A percentile compares a stretch with the other conserved stretches of the same genome.
phyloP scores from a whole-genome alignment of 2,888 invertebrate species.

The Pogonocherus hispidulus region DNA sequence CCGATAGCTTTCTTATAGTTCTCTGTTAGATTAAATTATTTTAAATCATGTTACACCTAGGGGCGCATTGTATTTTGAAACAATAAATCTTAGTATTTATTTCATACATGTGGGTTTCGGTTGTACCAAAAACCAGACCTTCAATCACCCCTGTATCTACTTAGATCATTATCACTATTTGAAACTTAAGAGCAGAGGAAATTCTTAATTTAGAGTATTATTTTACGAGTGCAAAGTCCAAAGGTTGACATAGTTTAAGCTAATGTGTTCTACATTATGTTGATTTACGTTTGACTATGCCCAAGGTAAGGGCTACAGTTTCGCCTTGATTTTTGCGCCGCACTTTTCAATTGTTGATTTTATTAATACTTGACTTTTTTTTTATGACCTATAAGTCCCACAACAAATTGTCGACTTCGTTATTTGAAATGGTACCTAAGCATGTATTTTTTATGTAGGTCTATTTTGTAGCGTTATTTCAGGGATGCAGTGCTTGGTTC shows the following conservation, averaged over 20 bases:
- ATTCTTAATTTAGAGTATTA: slow-evolving; percentile 36
- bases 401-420: too few relatives aligned
- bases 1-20: too few relatives aligned
- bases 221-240: slow-evolving; percentile 37
- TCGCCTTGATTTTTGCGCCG: background rate
- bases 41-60: too few relatives aligned
- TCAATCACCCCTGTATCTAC: slow-evolving; percentile 23
- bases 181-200: slow-evolving; percentile 33
- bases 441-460: too few relatives aligned
- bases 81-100: too few relatives aligned
- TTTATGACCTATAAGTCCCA: too few relatives aligned
- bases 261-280: slow-evolving; percentile 42
- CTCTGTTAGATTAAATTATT: too few relatives aligned
- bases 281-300: slow-evolving; percentile 18
- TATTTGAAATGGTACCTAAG: too few relatives aligned
- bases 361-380: too few relatives aligned
- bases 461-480: too few relatives aligned
- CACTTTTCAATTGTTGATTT: background rate
- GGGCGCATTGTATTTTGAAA: too few relatives aligned
- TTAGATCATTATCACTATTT: slow-evolving; percentile 28
- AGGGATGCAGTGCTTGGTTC: too few relatives aligned
- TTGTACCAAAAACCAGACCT: slow-evolving; percentile 16
- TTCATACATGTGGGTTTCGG: slow-evolving; percentile 11
- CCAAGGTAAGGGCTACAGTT: slow-evolving; percentile 12
- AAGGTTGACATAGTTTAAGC: slow-evolving; percentile 40